A percentile compares a stretch with the other conserved stretches of the same genome.
These are phyloP conservation scores for Antennarius striatus DNA, from an alignment of 2,113 vertebrate genomes.

Conservation along the genomic window DNA sequence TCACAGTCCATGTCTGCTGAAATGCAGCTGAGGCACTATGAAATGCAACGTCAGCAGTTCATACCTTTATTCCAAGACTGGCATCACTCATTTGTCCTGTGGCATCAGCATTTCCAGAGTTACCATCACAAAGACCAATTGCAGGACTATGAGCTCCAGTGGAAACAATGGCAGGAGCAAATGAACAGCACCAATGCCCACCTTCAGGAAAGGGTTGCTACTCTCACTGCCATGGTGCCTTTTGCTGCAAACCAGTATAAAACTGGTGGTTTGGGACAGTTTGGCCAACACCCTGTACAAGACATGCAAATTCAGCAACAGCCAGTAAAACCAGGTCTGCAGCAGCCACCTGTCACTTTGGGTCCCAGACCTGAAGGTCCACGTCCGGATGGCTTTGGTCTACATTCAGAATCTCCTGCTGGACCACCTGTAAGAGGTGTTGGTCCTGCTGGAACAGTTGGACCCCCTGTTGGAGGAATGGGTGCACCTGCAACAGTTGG, in stretches of 20 bases:
- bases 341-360: conserved; percentile 39
- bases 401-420: conserved; percentile 44
- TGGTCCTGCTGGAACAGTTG: conserved; percentile 68
- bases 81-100: conserved; percentile 89
- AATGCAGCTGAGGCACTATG: conserved; percentile 90
- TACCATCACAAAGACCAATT: conserved; percentile 98
- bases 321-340: conserved; percentile 68
- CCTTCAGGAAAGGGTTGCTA: conserved; percentile 87
- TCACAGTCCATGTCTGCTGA: conserved; percentile 89
- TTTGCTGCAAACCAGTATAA: conserved; percentile 78
- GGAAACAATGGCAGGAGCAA: conserved; percentile 97
- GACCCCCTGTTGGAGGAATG: conserved; percentile 69
- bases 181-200: conserved; percentile 92
- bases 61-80: conserved; percentile 90
- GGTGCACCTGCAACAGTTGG: conserved; percentile 65
- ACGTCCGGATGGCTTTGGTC: conserved; percentile 41
- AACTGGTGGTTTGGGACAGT: conserved; percentile 82
- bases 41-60: conserved; percentile 93
- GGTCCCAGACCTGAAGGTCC: conserved; percentile 49
- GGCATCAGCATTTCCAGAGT: conserved; percentile 92
- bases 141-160: conserved; percentile 93
- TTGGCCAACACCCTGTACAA: conserved; percentile 78
- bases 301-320: conserved; percentile 60
- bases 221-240: conserved; percentile 87
- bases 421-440: conserved; percentile 60